Base-by-base conservation (phyloP, 2,113 vertebrate species). In the Paralichthys olivaceus region DNA sequence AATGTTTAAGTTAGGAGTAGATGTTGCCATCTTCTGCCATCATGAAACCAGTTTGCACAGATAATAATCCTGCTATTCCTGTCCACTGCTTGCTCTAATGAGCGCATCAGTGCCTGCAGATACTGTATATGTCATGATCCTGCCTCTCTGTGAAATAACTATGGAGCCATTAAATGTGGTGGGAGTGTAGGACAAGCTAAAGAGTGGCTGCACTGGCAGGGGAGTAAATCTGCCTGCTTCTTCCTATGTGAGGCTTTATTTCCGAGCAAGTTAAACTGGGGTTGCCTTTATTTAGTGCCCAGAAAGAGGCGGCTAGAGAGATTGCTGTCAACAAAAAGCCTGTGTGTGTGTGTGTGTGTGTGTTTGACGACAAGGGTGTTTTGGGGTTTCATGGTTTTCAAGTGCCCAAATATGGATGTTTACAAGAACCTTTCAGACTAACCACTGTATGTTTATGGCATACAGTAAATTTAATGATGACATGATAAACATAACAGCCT, bases 171-270 rank as follows among this genome's bases (percentile, higher is more conserved):
- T 80, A 69, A 75, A 77, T 34, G 28, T 66, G 49, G 72, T 61
- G 43, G 53, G 64, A 73, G 51, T 15, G 59, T 26, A 69, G 63
- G 59, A 59, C 29, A 34, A 55, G 22, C 14, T 29, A 49, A 62
- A 63, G 34, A 69, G 54, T 4, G 32, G 64, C 57, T 55, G 34
- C 49, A 63, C 28, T 23, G 54, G 66, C 2, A 37, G 54, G 32
- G 55, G 34, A 34, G 59, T 75, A 75, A 81, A 81, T 79, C 59
- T 79, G 59, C 63, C 60, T 55, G 37, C 43, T 32, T 79, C 62
- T 70, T 81, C 29, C 77, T 81, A 69, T 57, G 66, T 59, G 49
- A 69, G 28, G 56, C 49, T 82, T 83, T 76, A 83, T 87, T 89
- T 86, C 75, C 56, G 40, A 77, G 45, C 13, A 29, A 61, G 80